Conservation (phyloP, 2,888 invertebrate genomes). For the Ichneumoninae sp. region DNA sequence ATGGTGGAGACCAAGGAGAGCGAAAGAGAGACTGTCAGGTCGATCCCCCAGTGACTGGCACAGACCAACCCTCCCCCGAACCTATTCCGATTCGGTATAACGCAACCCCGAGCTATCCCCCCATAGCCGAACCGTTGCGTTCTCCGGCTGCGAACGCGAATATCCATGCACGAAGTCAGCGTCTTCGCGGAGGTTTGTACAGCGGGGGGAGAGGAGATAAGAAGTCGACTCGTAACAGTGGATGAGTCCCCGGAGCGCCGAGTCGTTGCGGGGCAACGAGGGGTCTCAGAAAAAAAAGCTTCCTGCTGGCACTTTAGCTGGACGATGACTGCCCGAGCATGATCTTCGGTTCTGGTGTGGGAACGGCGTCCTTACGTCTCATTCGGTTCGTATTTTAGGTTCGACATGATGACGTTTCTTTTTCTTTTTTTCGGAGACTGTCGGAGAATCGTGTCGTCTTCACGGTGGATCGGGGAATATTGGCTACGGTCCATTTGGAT, state of each 20-base stretch:
- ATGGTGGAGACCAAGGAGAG: constrained; percentile 47
- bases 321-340: not conserved
- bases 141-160: constrained; percentile 35
- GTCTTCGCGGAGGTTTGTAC: constrained; percentile 12
- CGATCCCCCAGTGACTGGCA: constrained; percentile 75
- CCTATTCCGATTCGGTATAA: constrained; percentile 66
- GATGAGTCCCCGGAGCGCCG: constrained; percentile 39
- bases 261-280: not conserved
- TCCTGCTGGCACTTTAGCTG: not conserved
- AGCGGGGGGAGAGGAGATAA: constrained; percentile 45
- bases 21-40: constrained; percentile 65
- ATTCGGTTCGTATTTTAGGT: constrained; percentile 22
- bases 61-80: constrained; percentile 68
- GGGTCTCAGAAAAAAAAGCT: not conserved
- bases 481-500: constrained; percentile 25
- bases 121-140: constrained; percentile 59
- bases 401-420: constrained; percentile 29
- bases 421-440: constrained; percentile 8
- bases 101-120: constrained; percentile 63
- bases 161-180: constrained; percentile 55
- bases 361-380: constrained; percentile 36
- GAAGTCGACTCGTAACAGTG: constrained; percentile 62
- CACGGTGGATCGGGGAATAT: constrained; percentile 15
- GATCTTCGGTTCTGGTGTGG: constrained; percentile 4
- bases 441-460: not conserved